Evolutionary conservation across 2,888 invertebrate genomes (phyloP).

Genomic region (Homarus gammarus): DNA sequence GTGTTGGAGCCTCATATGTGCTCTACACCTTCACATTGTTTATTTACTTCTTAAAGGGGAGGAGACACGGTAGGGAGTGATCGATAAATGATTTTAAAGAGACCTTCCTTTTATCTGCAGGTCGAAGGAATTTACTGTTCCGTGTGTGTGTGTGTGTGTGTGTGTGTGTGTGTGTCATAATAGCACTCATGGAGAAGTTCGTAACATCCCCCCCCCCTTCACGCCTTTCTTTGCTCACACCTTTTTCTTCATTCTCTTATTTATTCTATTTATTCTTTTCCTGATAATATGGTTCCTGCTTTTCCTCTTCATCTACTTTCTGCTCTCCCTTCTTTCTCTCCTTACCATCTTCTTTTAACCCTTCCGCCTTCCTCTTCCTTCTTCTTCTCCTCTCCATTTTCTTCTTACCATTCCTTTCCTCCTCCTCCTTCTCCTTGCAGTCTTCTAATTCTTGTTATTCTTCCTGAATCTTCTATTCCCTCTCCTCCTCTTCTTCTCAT

Average conservation of each 20-base stretch:
- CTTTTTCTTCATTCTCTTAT: too few species aligned
- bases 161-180: too few species aligned
- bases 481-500: background rate
- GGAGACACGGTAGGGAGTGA: background rate
- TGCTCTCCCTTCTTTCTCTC: background rate
- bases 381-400: background rate
- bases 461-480: background rate
- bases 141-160: too few species aligned
- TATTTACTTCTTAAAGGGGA: background rate
- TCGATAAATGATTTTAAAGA: background rate
- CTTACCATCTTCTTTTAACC: too few species aligned
- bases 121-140: too few species aligned
- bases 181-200: too few species aligned
- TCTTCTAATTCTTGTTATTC: background rate
- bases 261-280: too few species aligned
- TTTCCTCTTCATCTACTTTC: background rate
- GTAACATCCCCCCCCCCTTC: too few species aligned
- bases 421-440: background rate
- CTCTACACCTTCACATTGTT: background rate
- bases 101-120: background rate
- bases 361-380: too few species aligned
- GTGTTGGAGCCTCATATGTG: too few species aligned
- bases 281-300: too few species aligned
- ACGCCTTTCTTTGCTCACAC: conserved; percentile 1
- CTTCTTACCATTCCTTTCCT: background rate